Evolutionary conservation across 2,113 vertebrate species (phyloP).

Genomic region (Emydocephalus ijimae): DNA sequence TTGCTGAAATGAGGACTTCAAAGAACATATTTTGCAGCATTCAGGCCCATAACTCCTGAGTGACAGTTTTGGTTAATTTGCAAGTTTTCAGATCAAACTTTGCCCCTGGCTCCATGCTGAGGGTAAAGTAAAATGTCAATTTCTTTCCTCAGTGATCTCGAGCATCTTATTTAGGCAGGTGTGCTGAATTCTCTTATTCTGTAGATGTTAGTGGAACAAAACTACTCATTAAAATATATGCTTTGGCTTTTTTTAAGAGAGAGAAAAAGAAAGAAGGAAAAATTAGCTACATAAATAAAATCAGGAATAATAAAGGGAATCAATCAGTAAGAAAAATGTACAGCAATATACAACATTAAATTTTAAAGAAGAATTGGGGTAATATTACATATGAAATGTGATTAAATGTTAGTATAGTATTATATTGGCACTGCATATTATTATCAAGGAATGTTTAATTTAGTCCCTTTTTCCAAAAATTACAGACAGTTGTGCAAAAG

Average conservation of each 20-base stretch:
- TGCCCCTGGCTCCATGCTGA: slow-evolving; percentile 86
- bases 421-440: slow-evolving; percentile 78
- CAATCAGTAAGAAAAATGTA: slow-evolving; percentile 82
- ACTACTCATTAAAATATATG: slow-evolving; percentile 85
- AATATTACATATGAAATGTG: slow-evolving; percentile 79
- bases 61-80: slow-evolving; percentile 95
- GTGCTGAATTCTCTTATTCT: slow-evolving; percentile 82
- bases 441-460: slow-evolving; percentile 83
- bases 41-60: slow-evolving; percentile 91
- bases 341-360: slow-evolving; percentile 80
- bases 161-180: slow-evolving; percentile 91
- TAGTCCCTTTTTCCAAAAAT: slow-evolving; percentile 72
- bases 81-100: slow-evolving; percentile 92
- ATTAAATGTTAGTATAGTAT: slow-evolving; percentile 82
- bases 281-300: slow-evolving; percentile 84
- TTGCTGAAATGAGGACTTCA: slow-evolving; percentile 98
- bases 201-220: slow-evolving; percentile 79
- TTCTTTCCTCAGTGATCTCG: slow-evolving; percentile 85
- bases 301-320: slow-evolving; percentile 79
- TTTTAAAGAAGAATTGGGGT: slow-evolving; percentile 76
- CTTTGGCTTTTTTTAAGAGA: slow-evolving; percentile 55
- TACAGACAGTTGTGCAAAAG: slow-evolving; percentile 71
- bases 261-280: slow-evolving; percentile 51
- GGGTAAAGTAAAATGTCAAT: slow-evolving; percentile 90
- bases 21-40: slow-evolving; percentile 96